Conservation (phyloP, 2,113 vertebrate species). For the Varanus salvator region DNA sequence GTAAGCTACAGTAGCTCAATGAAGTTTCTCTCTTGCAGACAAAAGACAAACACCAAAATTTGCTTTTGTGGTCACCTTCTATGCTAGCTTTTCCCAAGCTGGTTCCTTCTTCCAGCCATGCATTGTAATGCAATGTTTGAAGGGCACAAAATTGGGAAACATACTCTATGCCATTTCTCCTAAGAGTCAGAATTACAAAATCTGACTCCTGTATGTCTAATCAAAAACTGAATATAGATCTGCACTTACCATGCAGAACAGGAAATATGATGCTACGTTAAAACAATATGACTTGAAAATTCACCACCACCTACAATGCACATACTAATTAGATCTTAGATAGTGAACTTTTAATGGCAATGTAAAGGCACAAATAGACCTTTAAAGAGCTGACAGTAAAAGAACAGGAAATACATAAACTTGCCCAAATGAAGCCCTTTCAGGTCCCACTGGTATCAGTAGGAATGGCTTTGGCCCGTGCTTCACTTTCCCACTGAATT, state of each 20-base stretch:
- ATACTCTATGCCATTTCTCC: neutral
- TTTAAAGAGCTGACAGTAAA: neutral
- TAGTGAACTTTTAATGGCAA: neutral
- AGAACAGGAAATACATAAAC: neutral
- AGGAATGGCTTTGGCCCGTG: too few relatives aligned
- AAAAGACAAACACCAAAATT: neutral
- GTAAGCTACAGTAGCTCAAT: neutral
- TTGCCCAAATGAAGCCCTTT: neutral
- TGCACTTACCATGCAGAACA: neutral
- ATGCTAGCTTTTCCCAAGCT: neutral
- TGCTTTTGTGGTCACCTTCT: neutral
- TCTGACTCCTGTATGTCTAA: neutral
- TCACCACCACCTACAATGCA: neutral
- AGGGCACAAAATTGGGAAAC: too few relatives aligned
- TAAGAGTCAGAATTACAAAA: neutral
- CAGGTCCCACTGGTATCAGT: neutral
- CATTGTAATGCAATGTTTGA: too few relatives aligned
- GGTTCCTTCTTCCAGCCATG: too few relatives aligned
- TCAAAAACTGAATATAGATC: neutral
- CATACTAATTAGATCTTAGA: slow-evolving; percentile 54
- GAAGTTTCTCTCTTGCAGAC: neutral
- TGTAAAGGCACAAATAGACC: neutral
- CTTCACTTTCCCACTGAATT: neutral
- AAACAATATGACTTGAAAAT: neutral
- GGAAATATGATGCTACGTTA: neutral